Evolutionary conservation across 2,797 vertebrate genomes (phyloP), one percentile per base, ranked within the genome.

Genomic region (Botia kubotai): DNA sequence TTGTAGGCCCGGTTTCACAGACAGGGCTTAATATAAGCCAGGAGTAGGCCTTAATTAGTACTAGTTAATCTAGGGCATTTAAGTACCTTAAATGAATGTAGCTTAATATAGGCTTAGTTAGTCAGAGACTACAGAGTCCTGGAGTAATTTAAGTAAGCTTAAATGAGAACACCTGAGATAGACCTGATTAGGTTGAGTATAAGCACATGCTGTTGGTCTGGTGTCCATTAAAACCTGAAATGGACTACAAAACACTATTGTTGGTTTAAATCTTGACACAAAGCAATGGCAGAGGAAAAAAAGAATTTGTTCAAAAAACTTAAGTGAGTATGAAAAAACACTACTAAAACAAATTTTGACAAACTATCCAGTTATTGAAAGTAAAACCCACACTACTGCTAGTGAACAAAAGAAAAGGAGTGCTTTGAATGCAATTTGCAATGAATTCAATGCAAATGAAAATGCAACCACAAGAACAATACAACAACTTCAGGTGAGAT

Each of bases 391-490:
- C 68, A 77, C 72, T 69, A 14, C 53, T 73, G 70, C 70, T 71
- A 72, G 14, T 62, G 77, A 79, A 16, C 19, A 70, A 60, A 68
- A 81, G 60, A 62, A 81, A 65, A 78, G 23, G 63, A 76, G 46
- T 77, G 23, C 26, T 39, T 72, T 21, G 23, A 29, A 16, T 60
- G 29, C 43, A 63, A 82, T 72, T 67, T 57, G 58, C 70, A 74
- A 48, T 79, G 12, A 79, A 62, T 79, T 74, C 2, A 79, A 83
- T 83, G 82, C 71, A 83, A 74, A 79, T 78, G 36, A 83, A 79
- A 62, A 43, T 43, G 39, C 39, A 43, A 43, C 39, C 4, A 8
- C 39, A 43, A 43, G 39, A 43, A 43, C 39, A 43, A 6, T 43
- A 43, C 39, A 43, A 43, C 39, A 43, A 43, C 39, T 43, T 65